Evolutionary conservation across 2,113 vertebrate genomes (phyloP), one percentile per base, ranked within the genome.

Genomic region (Menidia beryllina): DNA sequence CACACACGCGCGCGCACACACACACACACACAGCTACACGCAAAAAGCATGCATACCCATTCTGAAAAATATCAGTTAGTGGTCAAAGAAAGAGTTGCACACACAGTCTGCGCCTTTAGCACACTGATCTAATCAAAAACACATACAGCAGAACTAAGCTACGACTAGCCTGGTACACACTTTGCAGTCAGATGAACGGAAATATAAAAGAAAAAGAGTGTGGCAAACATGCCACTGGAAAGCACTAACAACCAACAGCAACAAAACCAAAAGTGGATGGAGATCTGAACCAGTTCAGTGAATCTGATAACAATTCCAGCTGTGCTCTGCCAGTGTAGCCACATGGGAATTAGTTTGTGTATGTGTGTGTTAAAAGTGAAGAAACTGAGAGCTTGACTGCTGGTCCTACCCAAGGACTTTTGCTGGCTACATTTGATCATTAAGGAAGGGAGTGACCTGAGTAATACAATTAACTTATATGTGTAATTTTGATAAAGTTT

Each of bases 241-340:
- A 57, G 64, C 24, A 77, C 45, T 27, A 65, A 52, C 51, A 52
- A 77, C 21, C 34, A 14, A 56, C 72, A 38, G 66, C 61, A 58
- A 70, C 36, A 62, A 30, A 72, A 70, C 54, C 24, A 68, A 83
- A 77, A 48, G 76, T 73, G 61, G 64, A 87, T 83, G 69, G 48
- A 59, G 57, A 79, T 63, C 54, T 65, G 25, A 84, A 80, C 23
- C 48, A 49, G 25, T 61, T 73, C 36, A 52, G 36, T 58, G 50
- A 45, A 39, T 64, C 27, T 84, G 53, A 77, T 9, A 68, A 64
- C 50, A 63, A 62, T 54, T 61, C 50, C 54, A 60, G 43, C 14
- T 5, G 24, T 77, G 21, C 12, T 1, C 38, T 45, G 61, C 65
- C 15, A 25, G 19, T 61, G 21, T 66, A 69, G 49, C 66, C 53